Evolutionary conservation across 2,113 vertebrate genomes (phyloP).

Genomic region (Jacana jacana): DNA sequence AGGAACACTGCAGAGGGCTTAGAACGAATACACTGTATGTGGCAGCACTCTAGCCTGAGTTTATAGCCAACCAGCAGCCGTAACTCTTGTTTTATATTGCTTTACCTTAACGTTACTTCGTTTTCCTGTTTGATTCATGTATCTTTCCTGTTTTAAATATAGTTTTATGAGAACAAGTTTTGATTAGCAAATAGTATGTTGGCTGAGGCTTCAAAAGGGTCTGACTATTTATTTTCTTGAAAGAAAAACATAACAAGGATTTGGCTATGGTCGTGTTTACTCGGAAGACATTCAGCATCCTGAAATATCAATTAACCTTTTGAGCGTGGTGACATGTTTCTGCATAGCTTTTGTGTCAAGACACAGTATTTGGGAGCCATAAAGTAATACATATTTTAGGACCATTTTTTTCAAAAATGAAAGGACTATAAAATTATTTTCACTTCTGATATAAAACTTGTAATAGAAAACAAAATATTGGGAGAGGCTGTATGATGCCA

Average conservation of each 20-base stretch:
- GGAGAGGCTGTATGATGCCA: background rate
- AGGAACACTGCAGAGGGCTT: background rate
- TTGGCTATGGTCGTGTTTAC: background rate
- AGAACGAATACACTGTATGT: background rate
- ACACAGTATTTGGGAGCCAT: background rate
- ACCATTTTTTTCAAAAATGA: background rate
- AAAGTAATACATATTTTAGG: background rate
- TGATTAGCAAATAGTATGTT: background rate
- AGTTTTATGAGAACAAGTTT: background rate
- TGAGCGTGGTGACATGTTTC: background rate
- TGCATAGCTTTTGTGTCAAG: background rate
- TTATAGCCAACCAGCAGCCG: background rate
- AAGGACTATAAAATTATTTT: background rate
- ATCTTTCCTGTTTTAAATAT: background rate
- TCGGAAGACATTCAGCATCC: background rate
- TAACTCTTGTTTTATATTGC: background rate
- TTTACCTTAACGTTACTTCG: background rate
- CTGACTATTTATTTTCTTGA: background rate
- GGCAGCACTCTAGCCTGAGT: background rate
- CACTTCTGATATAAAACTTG: background rate
- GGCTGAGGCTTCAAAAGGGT: background rate
- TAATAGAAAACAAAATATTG: background rate
- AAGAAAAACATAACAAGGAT: background rate
- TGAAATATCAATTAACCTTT: constrained; percentile 8
- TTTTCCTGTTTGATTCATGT: background rate